These are phyloP conservation scores for Mellilla xanthometata DNA, from an alignment of 2,888 invertebrate genomes.

Conservation along the genomic window DNA sequence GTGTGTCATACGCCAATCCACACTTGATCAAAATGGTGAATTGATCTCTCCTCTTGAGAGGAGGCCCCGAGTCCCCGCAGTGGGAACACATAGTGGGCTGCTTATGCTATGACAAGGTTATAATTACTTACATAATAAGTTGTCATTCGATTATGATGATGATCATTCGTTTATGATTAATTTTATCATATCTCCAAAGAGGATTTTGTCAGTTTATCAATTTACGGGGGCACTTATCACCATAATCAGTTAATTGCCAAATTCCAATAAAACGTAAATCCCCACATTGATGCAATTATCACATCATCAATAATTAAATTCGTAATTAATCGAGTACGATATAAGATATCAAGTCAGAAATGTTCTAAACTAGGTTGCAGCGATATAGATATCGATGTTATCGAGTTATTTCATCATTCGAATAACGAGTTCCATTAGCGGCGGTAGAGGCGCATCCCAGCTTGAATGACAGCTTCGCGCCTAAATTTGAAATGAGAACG, in stretches of 20 bases:
- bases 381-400: slow-evolving; percentile 14
- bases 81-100: too few species aligned
- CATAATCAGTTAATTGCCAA: slow-evolving; percentile 2
- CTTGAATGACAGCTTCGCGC: slow-evolving; percentile 60
- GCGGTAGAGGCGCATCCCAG: slow-evolving; percentile 37
- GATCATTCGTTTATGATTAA: too few species aligned
- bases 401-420: slow-evolving; percentile 8
- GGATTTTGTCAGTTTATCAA: too few species aligned
- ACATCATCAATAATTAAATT: not conserved
- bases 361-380: not conserved
- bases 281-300: not conserved
- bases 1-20: too few species aligned
- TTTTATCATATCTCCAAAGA: too few species aligned
- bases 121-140: too few species aligned
- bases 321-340: not conserved
- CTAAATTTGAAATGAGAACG: slow-evolving; percentile 68
- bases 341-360: not conserved
- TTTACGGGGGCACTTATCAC: too few species aligned
- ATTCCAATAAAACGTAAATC: not conserved
- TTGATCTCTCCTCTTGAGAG: too few species aligned
- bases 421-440: slow-evolving; percentile 22
- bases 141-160: too few species aligned
- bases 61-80: too few species aligned
- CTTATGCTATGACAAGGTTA: too few species aligned
- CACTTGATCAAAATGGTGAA: too few species aligned